These are phyloP conservation scores for Propithecus perrieri DNA, from an alignment of 2,797 vertebrate species.

Conservation along the genomic window DNA sequence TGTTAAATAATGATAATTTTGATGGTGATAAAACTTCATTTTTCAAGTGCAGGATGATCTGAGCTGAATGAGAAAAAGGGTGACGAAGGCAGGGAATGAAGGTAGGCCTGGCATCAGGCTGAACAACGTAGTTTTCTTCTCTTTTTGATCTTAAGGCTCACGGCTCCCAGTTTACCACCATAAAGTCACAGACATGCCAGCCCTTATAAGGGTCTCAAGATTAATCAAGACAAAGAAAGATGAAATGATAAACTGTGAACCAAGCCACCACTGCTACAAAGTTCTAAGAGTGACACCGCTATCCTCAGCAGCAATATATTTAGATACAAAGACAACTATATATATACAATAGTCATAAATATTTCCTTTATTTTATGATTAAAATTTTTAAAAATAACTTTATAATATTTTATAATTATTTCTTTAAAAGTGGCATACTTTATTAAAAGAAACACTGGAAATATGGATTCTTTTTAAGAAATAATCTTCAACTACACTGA, in stretches of 20 bases:
- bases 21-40: constrained; percentile 55
- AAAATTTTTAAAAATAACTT: constrained; percentile 23
- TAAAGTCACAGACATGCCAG: not conserved
- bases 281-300: not conserved
- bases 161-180: not conserved
- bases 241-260: not conserved
- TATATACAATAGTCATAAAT: not conserved
- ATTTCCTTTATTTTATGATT: constrained; percentile 58
- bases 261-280: not conserved
- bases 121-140: not conserved
- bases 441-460: constrained; percentile 56
- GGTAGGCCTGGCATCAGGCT: not conserved
- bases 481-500: not conserved
- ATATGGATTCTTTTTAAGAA: constrained; percentile 31
- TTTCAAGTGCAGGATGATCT: constrained; percentile 57
- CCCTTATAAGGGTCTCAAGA: not conserved
- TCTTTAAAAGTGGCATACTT: constrained; percentile 60
- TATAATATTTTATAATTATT: constrained; percentile 8
- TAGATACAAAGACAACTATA: constrained; percentile 52
- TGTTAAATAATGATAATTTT: constrained; percentile 50
- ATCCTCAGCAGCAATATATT: not conserved
- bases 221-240: not conserved
- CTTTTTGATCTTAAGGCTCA: not conserved
- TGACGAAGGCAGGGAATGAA: not conserved
- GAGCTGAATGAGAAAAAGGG: constrained; percentile 57